phyloP scores from a whole-genome alignment of 2,113 vertebrate genomes.

The Nanorana parkeri region DNA sequence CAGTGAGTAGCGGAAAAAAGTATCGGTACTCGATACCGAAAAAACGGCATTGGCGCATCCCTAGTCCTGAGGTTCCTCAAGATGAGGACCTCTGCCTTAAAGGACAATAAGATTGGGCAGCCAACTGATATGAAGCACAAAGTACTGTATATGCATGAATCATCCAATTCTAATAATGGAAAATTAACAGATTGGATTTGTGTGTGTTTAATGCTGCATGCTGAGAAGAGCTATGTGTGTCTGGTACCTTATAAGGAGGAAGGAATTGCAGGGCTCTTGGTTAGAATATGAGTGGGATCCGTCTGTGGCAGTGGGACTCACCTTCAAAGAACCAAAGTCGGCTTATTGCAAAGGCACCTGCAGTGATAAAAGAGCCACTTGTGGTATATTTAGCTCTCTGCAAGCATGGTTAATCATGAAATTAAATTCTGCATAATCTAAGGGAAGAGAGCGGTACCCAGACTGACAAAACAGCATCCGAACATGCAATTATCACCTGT shows the following conservation, averaged over 20 bases:
- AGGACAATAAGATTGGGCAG: not conserved
- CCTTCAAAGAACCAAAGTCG: slow-evolving; percentile 31
- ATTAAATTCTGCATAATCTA: slow-evolving; percentile 3
- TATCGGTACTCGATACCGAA: no score
- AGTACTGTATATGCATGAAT: not conserved
- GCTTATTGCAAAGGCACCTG: slow-evolving; percentile 23
- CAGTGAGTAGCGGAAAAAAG: no score
- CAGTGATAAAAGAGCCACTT: slow-evolving; percentile 38
- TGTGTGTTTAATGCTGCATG: not conserved
- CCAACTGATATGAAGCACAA: not conserved
- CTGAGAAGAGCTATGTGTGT: not conserved
- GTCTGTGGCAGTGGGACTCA: slow-evolving; percentile 32
- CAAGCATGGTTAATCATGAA: slow-evolving; percentile 8
- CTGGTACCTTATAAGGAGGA: slow-evolving; percentile 15
- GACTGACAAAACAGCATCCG: not conserved
- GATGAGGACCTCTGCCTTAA: not conserved
- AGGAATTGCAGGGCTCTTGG: not conserved
- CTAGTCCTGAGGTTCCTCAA: no score
- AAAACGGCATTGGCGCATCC: no score
- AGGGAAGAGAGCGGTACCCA: not conserved
- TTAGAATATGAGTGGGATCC: slow-evolving; percentile 20
- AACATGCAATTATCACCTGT: not conserved
- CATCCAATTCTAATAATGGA: slow-evolving; percentile 4
- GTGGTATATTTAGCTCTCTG: slow-evolving; percentile 34
- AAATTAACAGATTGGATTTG: not conserved